phyloP scores from a whole-genome alignment of 2,797 vertebrate species.

The Esox lucius region DNA sequence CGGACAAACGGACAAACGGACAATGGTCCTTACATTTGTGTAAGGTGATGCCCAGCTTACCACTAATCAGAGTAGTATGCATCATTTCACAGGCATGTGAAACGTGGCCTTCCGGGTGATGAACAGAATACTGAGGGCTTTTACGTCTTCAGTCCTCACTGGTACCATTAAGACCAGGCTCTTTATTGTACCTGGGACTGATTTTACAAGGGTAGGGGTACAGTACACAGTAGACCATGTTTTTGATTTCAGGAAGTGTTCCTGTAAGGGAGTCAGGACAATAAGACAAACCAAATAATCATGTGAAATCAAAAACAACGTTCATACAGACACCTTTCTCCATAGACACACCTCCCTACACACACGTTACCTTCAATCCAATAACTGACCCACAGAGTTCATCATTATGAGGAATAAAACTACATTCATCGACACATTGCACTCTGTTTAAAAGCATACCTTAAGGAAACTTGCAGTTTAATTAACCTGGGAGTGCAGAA shows the following conservation, averaged over 20 bases:
- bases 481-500: conserved; percentile 67
- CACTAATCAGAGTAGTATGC: too few species aligned
- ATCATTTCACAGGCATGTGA: conserved; percentile 59
- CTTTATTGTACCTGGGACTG: neutral
- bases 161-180: neutral
- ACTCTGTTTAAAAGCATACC: conserved; percentile 75
- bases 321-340: neutral
- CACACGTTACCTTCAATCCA: conserved; percentile 4
- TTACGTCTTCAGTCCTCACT: conserved; percentile 11
- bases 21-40: too few species aligned
- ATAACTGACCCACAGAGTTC: conserved; percentile 31
- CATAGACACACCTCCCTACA: conserved; percentile 9
- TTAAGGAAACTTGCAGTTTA: conserved; percentile 66
- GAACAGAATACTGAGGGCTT: conserved; percentile 31
- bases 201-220: conserved; percentile 45
- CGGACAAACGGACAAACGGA: too few species aligned
- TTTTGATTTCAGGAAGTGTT: neutral
- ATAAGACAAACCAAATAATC: neutral
- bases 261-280: neutral
- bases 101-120: conserved; percentile 41
- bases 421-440: conserved; percentile 67
- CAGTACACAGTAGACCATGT: neutral
- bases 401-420: conserved; percentile 68
- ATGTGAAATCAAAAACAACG: neutral
- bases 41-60: too few species aligned